phyloP scores from a whole-genome alignment of 1,140 invertebrate genomes.

The Drosophila insularis region DNA sequence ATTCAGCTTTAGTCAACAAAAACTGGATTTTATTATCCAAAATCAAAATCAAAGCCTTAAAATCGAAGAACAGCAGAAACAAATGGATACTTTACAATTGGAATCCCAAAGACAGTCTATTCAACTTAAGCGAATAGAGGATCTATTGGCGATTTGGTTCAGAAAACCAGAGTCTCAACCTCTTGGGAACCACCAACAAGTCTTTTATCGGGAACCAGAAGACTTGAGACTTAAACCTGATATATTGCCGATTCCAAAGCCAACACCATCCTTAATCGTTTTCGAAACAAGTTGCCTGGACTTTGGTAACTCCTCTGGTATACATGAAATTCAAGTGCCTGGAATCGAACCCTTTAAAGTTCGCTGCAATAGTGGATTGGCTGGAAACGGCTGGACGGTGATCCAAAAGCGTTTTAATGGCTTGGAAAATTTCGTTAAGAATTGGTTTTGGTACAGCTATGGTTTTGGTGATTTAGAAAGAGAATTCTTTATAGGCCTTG shows the following conservation, averaged over 20 bases:
- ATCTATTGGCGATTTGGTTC: neutral
- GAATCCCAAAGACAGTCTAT: neutral
- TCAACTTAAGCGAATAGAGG: neutral
- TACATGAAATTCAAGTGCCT: neutral
- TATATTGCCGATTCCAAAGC: neutral
- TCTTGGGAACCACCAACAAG: neutral
- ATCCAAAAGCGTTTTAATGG: constrained; percentile 12
- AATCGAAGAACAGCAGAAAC: neutral
- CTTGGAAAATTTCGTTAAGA: neutral
- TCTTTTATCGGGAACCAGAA: neutral
- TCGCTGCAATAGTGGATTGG: neutral
- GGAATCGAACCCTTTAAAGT: neutral
- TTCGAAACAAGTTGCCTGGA: neutral
- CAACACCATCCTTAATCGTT: neutral
- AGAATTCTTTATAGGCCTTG: neutral
- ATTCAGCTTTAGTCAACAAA: neutral
- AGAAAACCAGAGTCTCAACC: neutral
- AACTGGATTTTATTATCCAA: neutral
- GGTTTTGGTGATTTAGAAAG: neutral
- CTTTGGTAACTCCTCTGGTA: neutral
- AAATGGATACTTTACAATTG: neutral
- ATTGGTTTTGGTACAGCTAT: neutral
- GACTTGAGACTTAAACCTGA: neutral
- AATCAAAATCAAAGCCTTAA: neutral
- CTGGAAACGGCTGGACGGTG: constrained; percentile 7